Conservation (phyloP, 2,888 invertebrate species). For the Sesia apiformis region DNA sequence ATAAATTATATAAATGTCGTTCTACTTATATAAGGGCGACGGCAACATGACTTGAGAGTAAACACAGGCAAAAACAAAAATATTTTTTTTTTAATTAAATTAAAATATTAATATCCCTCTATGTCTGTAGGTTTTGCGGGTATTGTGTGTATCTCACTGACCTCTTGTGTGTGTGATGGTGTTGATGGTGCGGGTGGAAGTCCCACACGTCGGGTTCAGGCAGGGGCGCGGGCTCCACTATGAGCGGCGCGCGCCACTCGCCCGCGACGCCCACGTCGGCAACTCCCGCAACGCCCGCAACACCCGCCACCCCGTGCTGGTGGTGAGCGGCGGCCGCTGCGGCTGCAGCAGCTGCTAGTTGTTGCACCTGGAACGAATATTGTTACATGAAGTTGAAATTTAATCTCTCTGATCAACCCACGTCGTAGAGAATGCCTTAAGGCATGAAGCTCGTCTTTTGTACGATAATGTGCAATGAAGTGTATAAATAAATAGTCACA, state of each 20-base stretch:
- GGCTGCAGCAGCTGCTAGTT: slow-evolving; percentile 85
- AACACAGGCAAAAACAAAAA: no score
- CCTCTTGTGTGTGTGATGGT: slow-evolving; percentile 7
- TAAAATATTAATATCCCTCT: no score
- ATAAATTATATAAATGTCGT: no score
- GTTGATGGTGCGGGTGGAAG: slow-evolving; percentile 46
- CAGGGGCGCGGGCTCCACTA: slow-evolving; percentile 78
- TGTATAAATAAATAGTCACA: no score
- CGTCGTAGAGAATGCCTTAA: no score
- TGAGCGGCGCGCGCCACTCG: slow-evolving; percentile 93
- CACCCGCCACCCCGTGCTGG: slow-evolving; percentile 66
- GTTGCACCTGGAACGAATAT: slow-evolving; percentile 72
- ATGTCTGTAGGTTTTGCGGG: not conserved
- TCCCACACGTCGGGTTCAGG: slow-evolving; percentile 58
- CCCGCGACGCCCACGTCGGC: slow-evolving; percentile 35
- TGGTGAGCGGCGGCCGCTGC: slow-evolving; percentile 88
- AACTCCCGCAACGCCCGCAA: slow-evolving; percentile 70
- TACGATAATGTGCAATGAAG: no score
- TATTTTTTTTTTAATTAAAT: no score
- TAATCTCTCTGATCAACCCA: no score
- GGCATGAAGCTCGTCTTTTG: no score
- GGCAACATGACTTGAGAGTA: no score
- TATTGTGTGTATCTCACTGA: not conserved
- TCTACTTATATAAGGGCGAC: no score
- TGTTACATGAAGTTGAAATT: not conserved